phyloP scores from a whole-genome alignment of 2,113 vertebrate species.

The Dipodomys stephensi region DNA sequence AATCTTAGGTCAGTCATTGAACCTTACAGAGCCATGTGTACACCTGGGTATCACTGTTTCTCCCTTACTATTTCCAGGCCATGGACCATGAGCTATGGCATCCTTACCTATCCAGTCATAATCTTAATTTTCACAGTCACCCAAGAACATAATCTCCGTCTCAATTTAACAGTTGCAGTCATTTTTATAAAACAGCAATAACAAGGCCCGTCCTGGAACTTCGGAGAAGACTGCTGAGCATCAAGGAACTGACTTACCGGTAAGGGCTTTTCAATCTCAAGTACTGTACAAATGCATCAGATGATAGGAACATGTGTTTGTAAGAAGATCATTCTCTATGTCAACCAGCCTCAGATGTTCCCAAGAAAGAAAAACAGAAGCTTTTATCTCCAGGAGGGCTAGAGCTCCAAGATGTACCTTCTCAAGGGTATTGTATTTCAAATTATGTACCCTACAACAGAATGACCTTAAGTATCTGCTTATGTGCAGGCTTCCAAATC shows the following conservation, averaged over 20 bases:
- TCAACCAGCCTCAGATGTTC: background rate
- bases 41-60: background rate
- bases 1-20: background rate
- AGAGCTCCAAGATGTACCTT: background rate
- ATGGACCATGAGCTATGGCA: background rate
- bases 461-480: background rate
- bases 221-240: background rate
- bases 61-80: background rate
- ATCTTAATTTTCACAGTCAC: background rate
- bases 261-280: background rate
- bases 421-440: background rate
- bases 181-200: constrained; percentile 2
- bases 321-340: background rate
- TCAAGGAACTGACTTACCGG: background rate
- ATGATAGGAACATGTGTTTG: background rate
- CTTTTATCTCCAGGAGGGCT: background rate
- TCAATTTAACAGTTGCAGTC: background rate
- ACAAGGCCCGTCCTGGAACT: background rate
- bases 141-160: background rate
- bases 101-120: background rate
- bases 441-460: background rate
- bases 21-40: background rate
- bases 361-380: background rate
- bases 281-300: background rate
- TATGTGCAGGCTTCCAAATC: background rate